These are phyloP conservation scores for Synanthedon formicaeformis DNA, from an alignment of 2,888 invertebrate species.

Conservation along the genomic window DNA sequence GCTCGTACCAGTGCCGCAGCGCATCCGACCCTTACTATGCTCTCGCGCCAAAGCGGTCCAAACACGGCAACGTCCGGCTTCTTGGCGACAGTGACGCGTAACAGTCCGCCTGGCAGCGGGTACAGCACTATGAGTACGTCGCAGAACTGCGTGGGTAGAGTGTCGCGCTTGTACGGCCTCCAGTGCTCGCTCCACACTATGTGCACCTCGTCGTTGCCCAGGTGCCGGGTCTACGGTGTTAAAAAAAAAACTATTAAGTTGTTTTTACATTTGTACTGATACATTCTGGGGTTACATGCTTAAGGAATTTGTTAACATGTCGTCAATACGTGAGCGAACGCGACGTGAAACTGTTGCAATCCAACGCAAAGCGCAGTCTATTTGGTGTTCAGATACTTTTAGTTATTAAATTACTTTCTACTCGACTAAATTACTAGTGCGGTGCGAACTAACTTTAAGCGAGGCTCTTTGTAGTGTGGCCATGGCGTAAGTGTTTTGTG, in stretches of 20 bases:
- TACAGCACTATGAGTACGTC: slow-evolving; percentile 98
- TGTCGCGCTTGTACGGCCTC: slow-evolving; percentile 94
- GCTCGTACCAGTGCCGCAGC: slow-evolving; percentile 86
- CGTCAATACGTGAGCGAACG: background rate
- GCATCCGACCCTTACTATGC: slow-evolving; percentile 68
- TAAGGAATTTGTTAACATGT: too few relatives aligned
- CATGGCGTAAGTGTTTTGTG: too few relatives aligned
- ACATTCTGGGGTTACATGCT: background rate
- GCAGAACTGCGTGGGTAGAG: slow-evolving; percentile 98
- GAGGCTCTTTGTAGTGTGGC: too few relatives aligned
- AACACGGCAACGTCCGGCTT: slow-evolving; percentile 88
- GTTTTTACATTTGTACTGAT: too few relatives aligned
- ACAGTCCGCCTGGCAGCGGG: slow-evolving; percentile 87
- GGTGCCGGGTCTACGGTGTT: slow-evolving; percentile 79
- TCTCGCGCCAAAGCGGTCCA: slow-evolving; percentile 96
- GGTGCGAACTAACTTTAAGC: too few relatives aligned
- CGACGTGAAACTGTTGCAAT: too few relatives aligned
- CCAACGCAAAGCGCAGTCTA: too few relatives aligned
- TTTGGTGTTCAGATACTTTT: too few relatives aligned
- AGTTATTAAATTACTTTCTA: too few relatives aligned
- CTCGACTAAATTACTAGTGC: too few relatives aligned
- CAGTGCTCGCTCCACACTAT: slow-evolving; percentile 99
- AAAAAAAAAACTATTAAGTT: slow-evolving; percentile 2
- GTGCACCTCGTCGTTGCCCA: slow-evolving; percentile 98
- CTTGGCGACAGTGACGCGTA: slow-evolving; percentile 88